Percentiles rank a stretch among this genome's conserved stretches.
phyloP scores from a whole-genome alignment of 2,113 vertebrate genomes.

The Clinocottus analis region DNA sequence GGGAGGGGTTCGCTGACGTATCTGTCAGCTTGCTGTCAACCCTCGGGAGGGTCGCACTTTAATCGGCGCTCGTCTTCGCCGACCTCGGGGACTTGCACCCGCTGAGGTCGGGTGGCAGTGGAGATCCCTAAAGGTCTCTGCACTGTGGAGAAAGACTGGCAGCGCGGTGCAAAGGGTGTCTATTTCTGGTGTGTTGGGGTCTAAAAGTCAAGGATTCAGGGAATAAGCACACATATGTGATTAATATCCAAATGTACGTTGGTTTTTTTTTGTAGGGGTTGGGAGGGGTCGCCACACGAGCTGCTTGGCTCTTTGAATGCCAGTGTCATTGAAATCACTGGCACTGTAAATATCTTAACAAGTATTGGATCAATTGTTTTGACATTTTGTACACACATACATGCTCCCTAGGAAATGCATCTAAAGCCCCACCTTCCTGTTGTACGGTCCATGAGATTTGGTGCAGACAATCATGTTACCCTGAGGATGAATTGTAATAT shows the following conservation, averaged over 20 bases:
- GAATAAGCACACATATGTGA: background rate
- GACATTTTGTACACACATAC: background rate
- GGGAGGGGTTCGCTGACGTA: conserved; percentile 46
- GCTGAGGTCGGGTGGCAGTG: conserved; percentile 27
- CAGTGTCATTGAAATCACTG: background rate
- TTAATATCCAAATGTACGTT: background rate
- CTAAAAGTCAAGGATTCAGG: background rate
- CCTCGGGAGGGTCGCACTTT: conserved; percentile 45
- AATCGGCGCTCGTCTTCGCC: conserved; percentile 33
- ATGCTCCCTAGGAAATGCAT: background rate
- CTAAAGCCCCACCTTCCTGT: too few relatives aligned
- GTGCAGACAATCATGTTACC: background rate
- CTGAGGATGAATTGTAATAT: background rate
- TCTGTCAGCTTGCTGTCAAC: conserved; percentile 55
- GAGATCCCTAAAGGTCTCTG: conserved; percentile 48
- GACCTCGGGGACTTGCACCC: conserved; percentile 29
- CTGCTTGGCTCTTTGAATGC: background rate
- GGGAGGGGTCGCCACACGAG: background rate
- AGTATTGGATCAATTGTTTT: background rate
- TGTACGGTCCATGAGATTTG: background rate
- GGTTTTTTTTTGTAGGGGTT: background rate
- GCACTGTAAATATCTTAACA: background rate
- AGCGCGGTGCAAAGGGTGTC: conserved; percentile 4
- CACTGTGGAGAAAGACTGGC: conserved; percentile 25
- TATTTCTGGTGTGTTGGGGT: background rate